phyloP scores from a whole-genome alignment of 2,113 vertebrate genomes.

The Phycodurus eques region DNA sequence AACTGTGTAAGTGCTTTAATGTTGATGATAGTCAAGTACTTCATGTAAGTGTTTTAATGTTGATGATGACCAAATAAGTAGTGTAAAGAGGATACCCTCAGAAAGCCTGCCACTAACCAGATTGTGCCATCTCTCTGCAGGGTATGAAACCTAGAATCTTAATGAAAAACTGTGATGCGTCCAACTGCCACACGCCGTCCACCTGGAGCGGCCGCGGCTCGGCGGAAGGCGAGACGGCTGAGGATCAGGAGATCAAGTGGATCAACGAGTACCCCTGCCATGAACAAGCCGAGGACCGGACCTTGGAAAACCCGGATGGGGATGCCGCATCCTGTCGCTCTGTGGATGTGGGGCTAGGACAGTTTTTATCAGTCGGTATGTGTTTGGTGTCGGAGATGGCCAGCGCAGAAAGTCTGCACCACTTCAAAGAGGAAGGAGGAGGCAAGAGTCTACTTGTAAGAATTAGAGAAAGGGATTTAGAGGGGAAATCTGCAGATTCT shows the following conservation, averaged over 20 bases:
- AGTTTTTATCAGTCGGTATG: constrained; percentile 35
- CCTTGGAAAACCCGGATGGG: constrained; percentile 66
- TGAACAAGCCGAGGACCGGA: constrained; percentile 54
- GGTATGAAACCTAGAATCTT: constrained; percentile 68
- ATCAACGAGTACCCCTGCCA: constrained; percentile 78
- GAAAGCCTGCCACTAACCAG: no score
- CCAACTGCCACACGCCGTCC: constrained; percentile 67
- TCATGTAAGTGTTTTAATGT: no score
- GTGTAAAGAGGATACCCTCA: no score
- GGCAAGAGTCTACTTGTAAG: constrained; percentile 63
- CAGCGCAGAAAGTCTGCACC: constrained; percentile 66
- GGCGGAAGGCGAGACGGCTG: constrained; percentile 83
- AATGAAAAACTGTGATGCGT: constrained; percentile 58
- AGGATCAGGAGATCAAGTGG: constrained; percentile 88
- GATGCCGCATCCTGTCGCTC: constrained; percentile 80
- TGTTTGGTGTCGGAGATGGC: constrained; percentile 45
- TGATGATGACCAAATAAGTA: no score
- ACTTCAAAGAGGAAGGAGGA: constrained; percentile 67
- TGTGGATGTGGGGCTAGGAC: constrained; percentile 57
- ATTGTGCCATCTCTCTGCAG: constrained; percentile 46
- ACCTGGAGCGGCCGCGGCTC: constrained; percentile 81
- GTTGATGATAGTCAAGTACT: no score
- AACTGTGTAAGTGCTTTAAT: constrained; percentile 41
- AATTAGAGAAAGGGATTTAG: constrained; percentile 56
- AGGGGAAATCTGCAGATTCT: constrained; percentile 54